phyloP scores from a whole-genome alignment of 2,888 invertebrate genomes.

The Drosophila nigricruria region DNA sequence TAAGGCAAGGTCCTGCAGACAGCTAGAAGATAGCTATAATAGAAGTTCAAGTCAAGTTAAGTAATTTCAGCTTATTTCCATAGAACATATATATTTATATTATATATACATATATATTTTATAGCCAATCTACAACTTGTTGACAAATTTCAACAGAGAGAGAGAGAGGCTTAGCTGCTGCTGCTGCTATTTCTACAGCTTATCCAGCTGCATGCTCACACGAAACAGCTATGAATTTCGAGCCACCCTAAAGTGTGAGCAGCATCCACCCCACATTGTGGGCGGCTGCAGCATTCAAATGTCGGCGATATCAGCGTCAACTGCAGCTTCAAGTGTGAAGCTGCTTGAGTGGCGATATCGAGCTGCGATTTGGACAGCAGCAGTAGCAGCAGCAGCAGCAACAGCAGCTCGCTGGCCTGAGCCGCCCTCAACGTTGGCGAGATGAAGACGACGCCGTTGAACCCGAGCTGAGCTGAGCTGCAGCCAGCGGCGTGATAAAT shows the following conservation, averaged over 20 bases:
- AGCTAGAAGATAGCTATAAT: not conserved
- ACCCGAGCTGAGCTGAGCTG: conserved; percentile 5
- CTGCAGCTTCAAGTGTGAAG: conserved; percentile 18
- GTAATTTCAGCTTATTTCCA: not conserved
- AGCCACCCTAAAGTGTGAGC: conserved; percentile 28
- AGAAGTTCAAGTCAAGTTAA: not conserved
- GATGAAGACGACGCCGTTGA: conserved; percentile 8
- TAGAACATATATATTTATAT: not conserved
- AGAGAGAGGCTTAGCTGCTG: not conserved
- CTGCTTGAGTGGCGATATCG: conserved; percentile 34
- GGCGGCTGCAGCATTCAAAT: conserved; percentile 26
- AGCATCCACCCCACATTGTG: conserved; percentile 34
- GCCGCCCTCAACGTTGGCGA: conserved; percentile 8
- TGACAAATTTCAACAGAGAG: not conserved
- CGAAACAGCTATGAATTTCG: conserved; percentile 33
- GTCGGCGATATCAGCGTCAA: conserved; percentile 31
- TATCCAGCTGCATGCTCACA: conserved; percentile 50
- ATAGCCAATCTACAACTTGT: conserved; percentile 1
- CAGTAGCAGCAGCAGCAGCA: conserved; percentile 8
- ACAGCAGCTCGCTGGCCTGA: conserved; percentile 5
- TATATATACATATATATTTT: not conserved
- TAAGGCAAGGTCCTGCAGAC: not conserved
- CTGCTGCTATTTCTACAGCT: not conserved
- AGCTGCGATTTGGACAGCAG: conserved; percentile 35
- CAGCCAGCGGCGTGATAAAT: conserved; percentile 66